Base-by-base conservation (phyloP, 2,888 invertebrate species). In the Conus canariensis region DNA sequence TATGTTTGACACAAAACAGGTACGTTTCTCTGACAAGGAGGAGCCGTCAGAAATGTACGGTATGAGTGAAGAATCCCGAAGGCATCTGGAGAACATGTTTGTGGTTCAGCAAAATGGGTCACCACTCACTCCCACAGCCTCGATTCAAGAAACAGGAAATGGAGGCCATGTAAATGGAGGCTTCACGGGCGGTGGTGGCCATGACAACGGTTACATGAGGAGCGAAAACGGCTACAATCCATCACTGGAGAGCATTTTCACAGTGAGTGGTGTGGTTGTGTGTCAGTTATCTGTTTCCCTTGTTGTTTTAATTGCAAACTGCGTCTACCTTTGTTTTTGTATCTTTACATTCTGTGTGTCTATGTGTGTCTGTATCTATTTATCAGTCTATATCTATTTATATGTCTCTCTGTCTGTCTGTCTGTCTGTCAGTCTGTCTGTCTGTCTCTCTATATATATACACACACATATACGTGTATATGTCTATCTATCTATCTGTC, bases 61-160 rank as follows among this genome's bases (percentile, higher is more conserved):
- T 12, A 14, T 86, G 64, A 86, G 85, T 30, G 64, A 86, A 64
- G 85, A 86, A 64, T 86, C 85, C 6, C 10, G 64, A 19, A 64
- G n/a, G 6, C 85, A 86, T 19, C 64, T 86, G 64, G 85, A 86
- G 3, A 86, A 16, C 85, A n/a, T 86, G 19, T 86, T 86, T 30
- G 85, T 60, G 64, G 85, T 86, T n/a, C 64, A 86, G 64, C 85
- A 19, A 16, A 30, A 14, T 16, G 14, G 14, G 16, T 0, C 16
- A 9, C 9, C 19, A n/a, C 10, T 22, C 22, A 0, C 9, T 8
- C 9, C 45, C 45, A 7, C 83, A 9, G 22, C 83, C 74, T 2
- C 74, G 5, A 9, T 19, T n/a, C 8, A 8, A 9, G n/a, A 22
- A n/a, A n/a, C 8, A 10, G n/a, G n/a, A 58, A 58, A 8, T 7